Conservation (phyloP, 2,888 invertebrate species). For the Liposcelis brunnea region DNA sequence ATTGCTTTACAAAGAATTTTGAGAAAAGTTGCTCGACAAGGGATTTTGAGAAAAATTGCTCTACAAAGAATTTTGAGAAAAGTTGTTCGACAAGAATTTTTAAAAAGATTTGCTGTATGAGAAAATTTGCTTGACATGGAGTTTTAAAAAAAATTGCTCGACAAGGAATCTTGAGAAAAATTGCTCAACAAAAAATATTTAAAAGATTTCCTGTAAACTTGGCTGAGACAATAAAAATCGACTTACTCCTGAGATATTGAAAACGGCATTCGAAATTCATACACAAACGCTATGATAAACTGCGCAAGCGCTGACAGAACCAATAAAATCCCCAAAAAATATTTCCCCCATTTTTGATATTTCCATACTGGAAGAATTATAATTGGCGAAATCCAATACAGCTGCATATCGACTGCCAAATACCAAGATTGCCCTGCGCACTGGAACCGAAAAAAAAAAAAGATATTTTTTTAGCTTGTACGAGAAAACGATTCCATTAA, state of each 20-base stretch:
- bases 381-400: slow-evolving; percentile 36
- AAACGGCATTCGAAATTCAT: slow-evolving; percentile 25
- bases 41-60: no score
- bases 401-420: slow-evolving; percentile 38
- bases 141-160: no score
- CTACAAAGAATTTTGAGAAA: no score
- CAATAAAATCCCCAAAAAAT: slow-evolving; percentile 20
- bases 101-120: no score
- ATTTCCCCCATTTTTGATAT: slow-evolving; percentile 24
- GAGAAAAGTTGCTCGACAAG: no score
- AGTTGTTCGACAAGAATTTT: no score
- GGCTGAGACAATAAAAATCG: no score
- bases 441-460: slow-evolving; percentile 17
- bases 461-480: slow-evolving; percentile 9
- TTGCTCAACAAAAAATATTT: no score
- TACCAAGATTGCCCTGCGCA: slow-evolving; percentile 41
- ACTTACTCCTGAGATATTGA: slow-evolving; percentile 27
- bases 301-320: slow-evolving; percentile 22
- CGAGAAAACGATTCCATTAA: background rate
- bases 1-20: no score
- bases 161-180: no score
- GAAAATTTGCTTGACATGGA: no score
- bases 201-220: no score
- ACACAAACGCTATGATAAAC: slow-evolving; percentile 23
- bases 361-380: slow-evolving; percentile 32